These are phyloP conservation scores for Uropsilus gracilis DNA, from an alignment of 2,113 vertebrate species.

Conservation along the genomic window DNA sequence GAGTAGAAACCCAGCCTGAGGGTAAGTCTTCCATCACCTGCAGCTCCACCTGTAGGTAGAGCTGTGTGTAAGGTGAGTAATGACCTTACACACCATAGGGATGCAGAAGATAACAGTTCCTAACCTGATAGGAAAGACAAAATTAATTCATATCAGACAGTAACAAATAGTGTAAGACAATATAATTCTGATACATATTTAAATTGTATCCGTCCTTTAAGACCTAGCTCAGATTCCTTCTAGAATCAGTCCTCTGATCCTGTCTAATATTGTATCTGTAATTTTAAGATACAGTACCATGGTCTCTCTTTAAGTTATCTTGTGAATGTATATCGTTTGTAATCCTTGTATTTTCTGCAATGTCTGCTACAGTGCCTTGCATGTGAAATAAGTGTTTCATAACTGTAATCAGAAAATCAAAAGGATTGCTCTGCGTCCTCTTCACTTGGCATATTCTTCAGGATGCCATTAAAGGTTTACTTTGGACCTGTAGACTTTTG, in stretches of 20 bases:
- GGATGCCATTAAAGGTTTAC: background rate
- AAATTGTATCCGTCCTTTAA: background rate
- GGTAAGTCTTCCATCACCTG: constrained; percentile 84
- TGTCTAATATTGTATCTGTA: background rate
- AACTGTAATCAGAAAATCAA: background rate
- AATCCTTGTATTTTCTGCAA: background rate
- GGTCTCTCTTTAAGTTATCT: background rate
- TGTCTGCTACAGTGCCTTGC: background rate
- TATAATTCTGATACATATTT: background rate
- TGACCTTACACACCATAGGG: background rate
- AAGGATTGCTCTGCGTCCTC: background rate
- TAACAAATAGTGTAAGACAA: background rate
- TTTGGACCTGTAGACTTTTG: background rate
- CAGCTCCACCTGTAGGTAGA: background rate
- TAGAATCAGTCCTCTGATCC: background rate
- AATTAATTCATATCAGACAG: background rate
- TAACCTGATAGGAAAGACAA: background rate
- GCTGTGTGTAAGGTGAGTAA: background rate
- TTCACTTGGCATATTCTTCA: background rate
- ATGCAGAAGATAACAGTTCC: background rate
- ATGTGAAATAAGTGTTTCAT: background rate
- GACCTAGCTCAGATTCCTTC: background rate
- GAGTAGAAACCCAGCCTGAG: constrained; percentile 96
- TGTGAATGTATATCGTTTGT: background rate
- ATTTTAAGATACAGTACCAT: background rate